Evolutionary conservation across 2,113 vertebrate genomes (phyloP).

Genomic region (Mellivora capensis): DNA sequence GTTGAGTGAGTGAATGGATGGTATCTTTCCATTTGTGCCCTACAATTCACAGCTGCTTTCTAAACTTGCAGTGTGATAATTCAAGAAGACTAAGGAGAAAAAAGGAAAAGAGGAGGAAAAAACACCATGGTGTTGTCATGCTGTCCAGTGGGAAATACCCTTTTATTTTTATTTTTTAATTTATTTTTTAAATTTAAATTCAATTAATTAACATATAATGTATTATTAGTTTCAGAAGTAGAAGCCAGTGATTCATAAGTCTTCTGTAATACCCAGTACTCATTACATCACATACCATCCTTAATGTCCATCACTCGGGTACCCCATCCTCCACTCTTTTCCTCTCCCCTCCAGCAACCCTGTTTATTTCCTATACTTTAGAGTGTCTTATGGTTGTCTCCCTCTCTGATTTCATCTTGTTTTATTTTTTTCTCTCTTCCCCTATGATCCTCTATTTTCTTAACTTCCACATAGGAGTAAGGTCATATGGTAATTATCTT

Average conservation of each 20-base stretch:
- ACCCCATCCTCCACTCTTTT: too few species aligned
- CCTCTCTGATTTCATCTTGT: too few species aligned
- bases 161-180: neutral
- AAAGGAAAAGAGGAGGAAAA: neutral
- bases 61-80: neutral
- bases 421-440: too few species aligned
- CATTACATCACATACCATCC: too few species aligned
- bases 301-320: too few species aligned
- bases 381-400: too few species aligned
- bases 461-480: too few species aligned
- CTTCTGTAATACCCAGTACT: neutral
- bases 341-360: too few species aligned
- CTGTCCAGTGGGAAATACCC: neutral
- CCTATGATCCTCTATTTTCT: too few species aligned
- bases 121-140: neutral
- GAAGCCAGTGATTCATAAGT: neutral
- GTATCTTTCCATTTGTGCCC: neutral
- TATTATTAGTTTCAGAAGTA: neutral
- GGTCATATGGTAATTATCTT: neutral
- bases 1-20: neutral
- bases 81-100: neutral
- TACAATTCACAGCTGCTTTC: neutral
- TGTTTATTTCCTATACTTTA: too few species aligned
- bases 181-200: neutral
- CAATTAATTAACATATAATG: neutral